Conservation (phyloP, 2,888 invertebrate genomes). For the Stegana nigrithorax region DNA sequence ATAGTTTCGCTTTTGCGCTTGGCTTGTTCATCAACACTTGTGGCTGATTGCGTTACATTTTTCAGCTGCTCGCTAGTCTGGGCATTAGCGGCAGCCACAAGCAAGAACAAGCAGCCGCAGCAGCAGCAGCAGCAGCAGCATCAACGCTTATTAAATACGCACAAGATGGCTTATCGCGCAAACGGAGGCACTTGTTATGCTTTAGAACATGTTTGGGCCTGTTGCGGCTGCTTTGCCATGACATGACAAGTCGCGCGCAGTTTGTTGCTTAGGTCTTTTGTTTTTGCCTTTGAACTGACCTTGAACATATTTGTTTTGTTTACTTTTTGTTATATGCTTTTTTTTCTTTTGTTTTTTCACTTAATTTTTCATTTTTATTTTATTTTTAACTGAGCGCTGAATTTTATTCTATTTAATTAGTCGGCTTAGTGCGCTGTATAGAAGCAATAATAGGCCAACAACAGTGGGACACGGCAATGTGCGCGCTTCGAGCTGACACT, state of each 20-base stretch:
- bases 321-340: neutral
- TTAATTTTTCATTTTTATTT: neutral
- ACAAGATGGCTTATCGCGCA: neutral
- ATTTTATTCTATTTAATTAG: neutral
- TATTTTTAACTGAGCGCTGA: neutral
- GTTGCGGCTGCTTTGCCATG: neutral
- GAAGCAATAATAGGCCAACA: neutral
- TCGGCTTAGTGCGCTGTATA: neutral
- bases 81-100: neutral
- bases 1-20: no score
- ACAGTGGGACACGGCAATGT: neutral
- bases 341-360: neutral
- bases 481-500: neutral
- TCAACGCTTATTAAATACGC: slow-evolving; percentile 10
- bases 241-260: slow-evolving; percentile 21
- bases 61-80: slow-evolving; percentile 1
- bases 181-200: slow-evolving; percentile 3
- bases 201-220: slow-evolving; percentile 8
- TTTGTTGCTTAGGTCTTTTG: slow-evolving; percentile 54
- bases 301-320: no score
- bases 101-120: neutral
- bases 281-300: slow-evolving; percentile 24
- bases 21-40: no score
- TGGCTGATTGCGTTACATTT: neutral
- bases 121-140: neutral